Evolutionary conservation across 2,797 vertebrate species (phyloP).

Genomic region (Gymnodraco acuticeps): DNA sequence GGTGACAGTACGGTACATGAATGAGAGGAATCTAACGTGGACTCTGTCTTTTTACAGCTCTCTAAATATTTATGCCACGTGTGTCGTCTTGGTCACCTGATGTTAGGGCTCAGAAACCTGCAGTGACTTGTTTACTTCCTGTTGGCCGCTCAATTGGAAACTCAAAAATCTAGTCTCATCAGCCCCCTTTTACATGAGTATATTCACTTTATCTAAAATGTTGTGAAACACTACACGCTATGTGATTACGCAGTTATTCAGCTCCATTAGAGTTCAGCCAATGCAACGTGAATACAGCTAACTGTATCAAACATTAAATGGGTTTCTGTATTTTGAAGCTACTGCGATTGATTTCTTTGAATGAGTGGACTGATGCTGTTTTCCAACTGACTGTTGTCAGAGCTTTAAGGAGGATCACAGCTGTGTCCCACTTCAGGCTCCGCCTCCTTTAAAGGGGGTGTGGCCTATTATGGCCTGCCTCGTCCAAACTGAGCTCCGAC

Average conservation of each 20-base stretch:
- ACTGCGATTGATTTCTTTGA: constrained; percentile 75
- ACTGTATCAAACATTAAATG: constrained; percentile 83
- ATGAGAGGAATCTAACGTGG: constrained; percentile 74
- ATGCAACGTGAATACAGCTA: constrained; percentile 60
- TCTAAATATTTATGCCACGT: constrained; percentile 81
- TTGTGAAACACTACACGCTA: constrained; percentile 67
- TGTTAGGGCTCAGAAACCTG: constrained; percentile 75
- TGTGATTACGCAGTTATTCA: constrained; percentile 55
- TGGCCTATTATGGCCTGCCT: not conserved
- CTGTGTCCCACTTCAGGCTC: constrained; percentile 51
- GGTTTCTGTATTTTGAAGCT: constrained; percentile 80
- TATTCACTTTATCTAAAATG: constrained; percentile 63
- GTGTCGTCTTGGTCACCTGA: constrained; percentile 77
- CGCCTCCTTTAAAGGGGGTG: constrained; percentile 4
- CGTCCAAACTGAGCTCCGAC: not conserved
- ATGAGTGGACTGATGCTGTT: constrained; percentile 75
- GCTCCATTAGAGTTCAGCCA: constrained; percentile 63
- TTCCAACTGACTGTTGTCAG: constrained; percentile 39
- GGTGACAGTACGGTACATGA: constrained; percentile 77
- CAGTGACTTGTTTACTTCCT: constrained; percentile 83
- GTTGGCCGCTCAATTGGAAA: constrained; percentile 70
- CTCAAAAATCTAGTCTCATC: constrained; percentile 64
- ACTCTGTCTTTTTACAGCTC: constrained; percentile 79
- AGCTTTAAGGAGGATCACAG: constrained; percentile 33
- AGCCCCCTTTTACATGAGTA: constrained; percentile 61